Evolutionary conservation across 2,797 vertebrate species (phyloP).

Genomic region (Galagoides demidoff): DNA sequence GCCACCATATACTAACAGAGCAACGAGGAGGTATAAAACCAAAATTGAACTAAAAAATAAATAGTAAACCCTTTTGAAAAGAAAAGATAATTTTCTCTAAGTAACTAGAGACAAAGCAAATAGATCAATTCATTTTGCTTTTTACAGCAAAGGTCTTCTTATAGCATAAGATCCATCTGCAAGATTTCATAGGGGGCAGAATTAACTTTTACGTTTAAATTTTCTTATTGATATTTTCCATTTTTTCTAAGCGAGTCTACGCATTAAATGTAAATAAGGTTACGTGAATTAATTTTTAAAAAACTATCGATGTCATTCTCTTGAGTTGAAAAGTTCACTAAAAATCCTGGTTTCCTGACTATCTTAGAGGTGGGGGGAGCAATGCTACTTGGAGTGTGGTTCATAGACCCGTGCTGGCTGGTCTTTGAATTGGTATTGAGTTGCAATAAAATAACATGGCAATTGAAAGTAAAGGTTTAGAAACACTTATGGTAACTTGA

Average conservation of each 20-base stretch:
- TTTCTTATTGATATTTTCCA: neutral
- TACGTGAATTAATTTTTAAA: neutral
- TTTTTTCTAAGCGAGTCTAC: neutral
- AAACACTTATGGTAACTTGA: neutral
- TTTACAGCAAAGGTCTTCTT: neutral
- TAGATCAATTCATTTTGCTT: neutral
- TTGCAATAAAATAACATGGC: neutral
- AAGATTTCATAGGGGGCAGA: neutral
- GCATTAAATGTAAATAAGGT: neutral
- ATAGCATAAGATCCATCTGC: neutral
- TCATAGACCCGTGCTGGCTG: neutral
- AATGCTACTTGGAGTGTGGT: neutral
- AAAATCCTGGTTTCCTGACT: neutral
- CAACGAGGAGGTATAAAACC: slow-evolving; percentile 21
- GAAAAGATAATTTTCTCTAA: slow-evolving; percentile 27
- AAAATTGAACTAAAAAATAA: slow-evolving; percentile 46
- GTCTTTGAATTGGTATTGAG: neutral
- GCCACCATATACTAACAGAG: neutral
- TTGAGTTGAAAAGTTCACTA: neutral
- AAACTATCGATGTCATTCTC: neutral
- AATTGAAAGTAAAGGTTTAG: neutral
- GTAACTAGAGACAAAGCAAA: neutral
- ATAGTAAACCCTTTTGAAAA: neutral
- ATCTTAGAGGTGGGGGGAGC: neutral
- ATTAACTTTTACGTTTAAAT: neutral